Base-by-base conservation (phyloP, 2,113 vertebrate species). In the Mesocricetus auratus region DNA sequence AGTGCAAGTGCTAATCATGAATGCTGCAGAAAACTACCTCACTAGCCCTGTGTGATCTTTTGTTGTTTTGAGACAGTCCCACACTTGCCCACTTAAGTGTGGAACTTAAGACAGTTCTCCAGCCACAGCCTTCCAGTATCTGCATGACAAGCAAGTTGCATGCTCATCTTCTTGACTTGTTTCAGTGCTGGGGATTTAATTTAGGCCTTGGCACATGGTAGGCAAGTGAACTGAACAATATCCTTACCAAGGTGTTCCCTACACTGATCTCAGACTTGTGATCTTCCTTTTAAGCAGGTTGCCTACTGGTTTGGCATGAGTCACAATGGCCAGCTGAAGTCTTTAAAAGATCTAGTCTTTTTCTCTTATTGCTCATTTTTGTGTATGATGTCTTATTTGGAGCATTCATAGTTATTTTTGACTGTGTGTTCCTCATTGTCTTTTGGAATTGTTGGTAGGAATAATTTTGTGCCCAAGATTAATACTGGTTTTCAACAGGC, bases 361-460 rank as follows among this genome's bases (percentile, higher is more conserved):
- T 50, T 78, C 47, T 88, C 39, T 69, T 92, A 79, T 24, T 96
- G 71, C 17, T 87, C 21, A 85, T 85, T 86, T 45, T 94, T 21
- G 47, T 71, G 60, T 26, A 45, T 75, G 17, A 9, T 79, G 17
- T 66, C 64, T 89, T 86, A 56, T 92, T 73, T n/a, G 26, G 26
- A 75, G 22, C 53, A 74, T 62, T 15, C 86, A 24, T 60, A 36
- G 3, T 89, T 89, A 85, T 68, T 93, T 90, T 96, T 91, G 21
- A 81, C 31, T 82, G 1, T 86, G 45, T 90, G 68, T 17, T 91
- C 39, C 33, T 92, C 22, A 62, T 45, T 62, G 4, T 82, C 13
- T 86, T 90, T 64, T 60, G n/a, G 4, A 88, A 69, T 96, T 89
- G 75, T 83, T 94, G 73, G 11, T 93, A 81, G 47, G 31, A 66